These are phyloP conservation scores for Sylvia atricapilla DNA, from an alignment of 2,113 vertebrate genomes.

Conservation along the genomic window DNA sequence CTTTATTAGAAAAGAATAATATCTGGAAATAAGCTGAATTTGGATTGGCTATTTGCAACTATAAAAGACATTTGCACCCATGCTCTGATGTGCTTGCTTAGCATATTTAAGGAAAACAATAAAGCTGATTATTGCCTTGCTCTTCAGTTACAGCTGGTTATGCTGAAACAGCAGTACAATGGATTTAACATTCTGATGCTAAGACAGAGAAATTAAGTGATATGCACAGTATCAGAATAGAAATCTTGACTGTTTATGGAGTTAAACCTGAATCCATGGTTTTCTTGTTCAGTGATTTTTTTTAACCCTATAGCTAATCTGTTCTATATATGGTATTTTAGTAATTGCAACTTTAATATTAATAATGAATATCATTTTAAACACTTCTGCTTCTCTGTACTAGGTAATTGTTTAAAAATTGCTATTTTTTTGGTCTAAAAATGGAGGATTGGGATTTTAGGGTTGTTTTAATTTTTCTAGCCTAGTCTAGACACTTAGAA, in stretches of 20 bases:
- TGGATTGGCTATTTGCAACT: background rate
- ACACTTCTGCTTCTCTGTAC: background rate
- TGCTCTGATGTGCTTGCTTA: background rate
- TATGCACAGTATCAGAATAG: background rate
- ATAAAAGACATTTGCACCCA: background rate
- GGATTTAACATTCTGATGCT: background rate
- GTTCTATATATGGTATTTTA: background rate
- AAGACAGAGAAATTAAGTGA: background rate
- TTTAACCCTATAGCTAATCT: background rate
- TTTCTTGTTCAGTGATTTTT: background rate
- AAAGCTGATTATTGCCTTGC: constrained; percentile 19
- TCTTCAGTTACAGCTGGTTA: constrained; percentile 4
- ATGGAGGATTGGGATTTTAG: background rate
- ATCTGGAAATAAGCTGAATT: background rate
- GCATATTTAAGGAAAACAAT: constrained; percentile 32
- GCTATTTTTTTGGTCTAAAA: background rate
- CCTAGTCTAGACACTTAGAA: background rate
- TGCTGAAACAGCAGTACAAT: constrained; percentile 3
- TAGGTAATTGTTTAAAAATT: background rate
- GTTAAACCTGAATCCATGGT: background rate
- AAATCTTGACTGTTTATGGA: background rate
- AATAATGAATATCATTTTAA: background rate
- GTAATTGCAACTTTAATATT: background rate
- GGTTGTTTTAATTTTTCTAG: background rate
- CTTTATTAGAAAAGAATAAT: background rate